phyloP scores from a whole-genome alignment of 2,113 vertebrate genomes.

The Dromas ardeola region DNA sequence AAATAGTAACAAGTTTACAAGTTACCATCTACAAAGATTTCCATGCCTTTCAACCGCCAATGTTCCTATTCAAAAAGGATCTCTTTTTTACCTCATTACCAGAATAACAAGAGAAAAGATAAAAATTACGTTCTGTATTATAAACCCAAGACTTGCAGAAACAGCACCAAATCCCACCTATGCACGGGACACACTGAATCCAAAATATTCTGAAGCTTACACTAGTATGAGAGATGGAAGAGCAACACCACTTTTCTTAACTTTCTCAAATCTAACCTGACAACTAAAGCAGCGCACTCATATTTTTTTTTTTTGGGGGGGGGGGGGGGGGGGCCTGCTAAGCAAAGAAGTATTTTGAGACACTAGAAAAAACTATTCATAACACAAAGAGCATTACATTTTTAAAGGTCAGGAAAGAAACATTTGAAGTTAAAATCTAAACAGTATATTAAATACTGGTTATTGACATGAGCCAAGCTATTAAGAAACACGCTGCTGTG shows the following conservation, averaged over 20 bases:
- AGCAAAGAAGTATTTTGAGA: not conserved
- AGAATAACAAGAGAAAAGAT: not conserved
- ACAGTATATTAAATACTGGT: not conserved
- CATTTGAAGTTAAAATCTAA: not conserved
- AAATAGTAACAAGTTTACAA: conserved; percentile 19
- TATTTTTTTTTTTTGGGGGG: not conserved
- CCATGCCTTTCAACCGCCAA: not conserved
- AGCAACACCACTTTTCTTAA: not conserved
- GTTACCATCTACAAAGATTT: not conserved
- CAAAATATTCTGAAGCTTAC: not conserved
- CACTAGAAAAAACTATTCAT: not conserved
- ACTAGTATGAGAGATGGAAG: not conserved
- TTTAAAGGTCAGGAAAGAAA: not conserved
- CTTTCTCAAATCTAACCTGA: not conserved
- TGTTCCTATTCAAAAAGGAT: not conserved
- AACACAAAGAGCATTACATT: not conserved
- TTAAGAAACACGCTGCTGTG: not conserved
- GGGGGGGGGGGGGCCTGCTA: not conserved
- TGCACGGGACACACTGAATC: not conserved
- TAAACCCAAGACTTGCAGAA: not conserved
- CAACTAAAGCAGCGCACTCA: not conserved
- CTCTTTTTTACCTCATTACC: not conserved
- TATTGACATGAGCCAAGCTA: not conserved
- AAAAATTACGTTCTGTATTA: not conserved
- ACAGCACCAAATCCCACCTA: not conserved